Base-by-base conservation (phyloP, 2,888 invertebrate genomes). In the Melanargia galathea region DNA sequence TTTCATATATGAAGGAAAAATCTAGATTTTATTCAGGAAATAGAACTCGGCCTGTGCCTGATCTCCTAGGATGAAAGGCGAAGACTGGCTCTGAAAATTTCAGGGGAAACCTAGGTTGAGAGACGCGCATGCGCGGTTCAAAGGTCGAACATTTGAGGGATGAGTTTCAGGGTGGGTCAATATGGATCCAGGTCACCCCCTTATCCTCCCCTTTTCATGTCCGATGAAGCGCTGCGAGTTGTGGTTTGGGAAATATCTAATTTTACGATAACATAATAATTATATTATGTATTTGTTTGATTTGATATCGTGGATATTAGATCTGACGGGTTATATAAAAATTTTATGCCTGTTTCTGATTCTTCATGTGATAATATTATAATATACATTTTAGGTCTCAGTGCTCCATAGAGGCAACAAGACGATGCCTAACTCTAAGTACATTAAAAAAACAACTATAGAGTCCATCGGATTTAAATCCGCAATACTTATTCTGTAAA, bases 1-100 rank as follows among this genome's bases (percentile, higher is more conserved):
- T 88, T 82, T 88, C 90, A 90, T 90, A 90, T 78, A 89, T 87
- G 79, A 76, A 70, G 71, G 65, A 68, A 69, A 16, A 68, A 72
- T 68, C 62, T 60, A 69, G 66, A 64, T 65, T 65, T 64, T 62
- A 67, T 63, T 49, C 48, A 55, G 65, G 49, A 52, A 63, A 70
- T 65, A 69, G 70, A 75, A 76, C 71, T 75, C 56, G 69, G 65
- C 72, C 73, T 38, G 24, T 45, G 69, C 66, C 72, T 63, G 63
- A 35, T 52, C 70, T 63, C 73, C 71, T 55, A 63, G 61, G 63
- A 24, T 40, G 65, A 60, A 62, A 70, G 48, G 73, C 71, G 73
- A 64, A 64, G 66, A 75, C 75, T 78, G 75, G 73, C 74, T 68
- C 86, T 87, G 85, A 71, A 71, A 71, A 57, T 65, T 71, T 62